phyloP scores from a whole-genome alignment of 1,140 invertebrate species.

The Pachypeltis micranthus region DNA sequence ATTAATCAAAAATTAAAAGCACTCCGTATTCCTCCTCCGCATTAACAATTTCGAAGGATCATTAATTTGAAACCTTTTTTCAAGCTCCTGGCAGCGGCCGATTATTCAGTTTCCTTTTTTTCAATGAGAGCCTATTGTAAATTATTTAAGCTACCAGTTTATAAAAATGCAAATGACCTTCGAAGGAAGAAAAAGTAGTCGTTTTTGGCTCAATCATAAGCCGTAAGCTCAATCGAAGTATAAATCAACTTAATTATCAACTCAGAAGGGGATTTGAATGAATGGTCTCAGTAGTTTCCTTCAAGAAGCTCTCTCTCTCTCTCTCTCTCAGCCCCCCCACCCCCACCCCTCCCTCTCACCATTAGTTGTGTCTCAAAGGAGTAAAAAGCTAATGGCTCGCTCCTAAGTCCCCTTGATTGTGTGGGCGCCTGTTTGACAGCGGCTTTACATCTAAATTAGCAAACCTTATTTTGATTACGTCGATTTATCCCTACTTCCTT shows the following conservation, averaged over 20 bases:
- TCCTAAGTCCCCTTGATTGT: background rate
- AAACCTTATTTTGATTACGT: constrained; percentile 1
- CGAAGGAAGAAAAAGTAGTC: background rate
- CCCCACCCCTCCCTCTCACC: no score
- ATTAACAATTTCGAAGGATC: no score
- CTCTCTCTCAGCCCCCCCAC: no score
- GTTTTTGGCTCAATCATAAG: background rate
- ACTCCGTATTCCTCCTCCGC: no score
- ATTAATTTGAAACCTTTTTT: no score
- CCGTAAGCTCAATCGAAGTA: background rate
- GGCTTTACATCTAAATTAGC: constrained; percentile 9
- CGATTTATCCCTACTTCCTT: background rate
- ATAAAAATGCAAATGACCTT: constrained; percentile 9
- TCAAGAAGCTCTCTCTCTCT: background rate
- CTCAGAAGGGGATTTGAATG: background rate
- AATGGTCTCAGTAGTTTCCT: background rate
- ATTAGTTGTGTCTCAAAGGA: background rate
- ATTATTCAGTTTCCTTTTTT: no score
- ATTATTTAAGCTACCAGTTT: background rate
- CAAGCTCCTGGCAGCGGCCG: no score
- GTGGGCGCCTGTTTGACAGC: constrained; percentile 7
- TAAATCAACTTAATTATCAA: constrained; percentile 5
- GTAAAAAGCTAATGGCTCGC: constrained; percentile 6
- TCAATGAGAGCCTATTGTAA: no score
- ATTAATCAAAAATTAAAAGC: no score